phyloP scores from a whole-genome alignment of 2,888 invertebrate species.

The Eumerus sabulonum region DNA sequence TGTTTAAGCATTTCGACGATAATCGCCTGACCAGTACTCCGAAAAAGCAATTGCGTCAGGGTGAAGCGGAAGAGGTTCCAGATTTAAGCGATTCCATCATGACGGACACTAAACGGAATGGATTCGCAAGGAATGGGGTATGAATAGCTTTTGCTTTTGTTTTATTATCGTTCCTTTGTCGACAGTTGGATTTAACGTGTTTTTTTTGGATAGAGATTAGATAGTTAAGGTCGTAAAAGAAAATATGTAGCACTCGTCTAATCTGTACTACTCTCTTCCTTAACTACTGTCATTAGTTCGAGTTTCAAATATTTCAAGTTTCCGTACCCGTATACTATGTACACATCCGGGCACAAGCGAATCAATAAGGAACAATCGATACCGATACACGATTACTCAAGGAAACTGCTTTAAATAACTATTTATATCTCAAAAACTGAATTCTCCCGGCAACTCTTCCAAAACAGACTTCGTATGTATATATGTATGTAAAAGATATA shows the following conservation, averaged over 20 bases:
- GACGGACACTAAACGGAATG: conserved; percentile 59
- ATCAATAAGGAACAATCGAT: conserved; percentile 32
- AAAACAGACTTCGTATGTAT: not conserved
- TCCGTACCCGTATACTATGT: too few relatives aligned
- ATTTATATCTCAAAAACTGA: too few relatives aligned
- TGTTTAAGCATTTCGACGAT: conserved; percentile 56
- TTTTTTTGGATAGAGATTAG: too few relatives aligned
- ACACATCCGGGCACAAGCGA: too few relatives aligned
- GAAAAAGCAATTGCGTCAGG: not conserved
- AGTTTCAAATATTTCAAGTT: too few relatives aligned
- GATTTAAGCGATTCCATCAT: conserved; percentile 26
- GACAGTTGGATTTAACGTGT: too few relatives aligned
- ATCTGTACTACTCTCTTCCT: too few relatives aligned
- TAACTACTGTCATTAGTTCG: too few relatives aligned
- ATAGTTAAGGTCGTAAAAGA: too few relatives aligned
- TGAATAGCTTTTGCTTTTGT: conserved; percentile 26
- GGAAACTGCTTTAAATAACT: too few relatives aligned
- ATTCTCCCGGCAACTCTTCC: not conserved
- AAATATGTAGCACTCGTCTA: not conserved
- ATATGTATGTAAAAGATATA: too few relatives aligned
- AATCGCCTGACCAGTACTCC: conserved; percentile 11
- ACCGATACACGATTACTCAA: not conserved
- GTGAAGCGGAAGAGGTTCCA: conserved; percentile 5
- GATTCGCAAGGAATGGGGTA: conserved; percentile 59
- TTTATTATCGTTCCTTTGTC: not conserved